phyloP scores from a whole-genome alignment of 2,113 vertebrate species.

The Daphoenositta chrysoptera region DNA sequence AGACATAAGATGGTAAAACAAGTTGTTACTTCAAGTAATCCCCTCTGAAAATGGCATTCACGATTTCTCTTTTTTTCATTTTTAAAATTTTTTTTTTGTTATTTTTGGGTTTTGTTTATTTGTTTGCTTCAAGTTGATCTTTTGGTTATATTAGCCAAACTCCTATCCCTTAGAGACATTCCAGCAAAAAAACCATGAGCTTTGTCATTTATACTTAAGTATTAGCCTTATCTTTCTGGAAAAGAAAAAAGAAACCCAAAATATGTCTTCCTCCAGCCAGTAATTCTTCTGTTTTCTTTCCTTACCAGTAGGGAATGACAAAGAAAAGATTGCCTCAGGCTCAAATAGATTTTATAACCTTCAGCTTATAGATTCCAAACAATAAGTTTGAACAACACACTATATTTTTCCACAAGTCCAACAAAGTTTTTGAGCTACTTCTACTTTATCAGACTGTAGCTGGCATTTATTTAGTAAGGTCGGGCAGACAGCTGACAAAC shows the following conservation, averaged over 20 bases:
- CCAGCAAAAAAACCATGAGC: neutral
- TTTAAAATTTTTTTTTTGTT: neutral
- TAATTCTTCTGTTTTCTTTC: neutral
- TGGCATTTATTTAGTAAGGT: slow-evolving; percentile 8
- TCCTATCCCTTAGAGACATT: neutral
- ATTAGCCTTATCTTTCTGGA: neutral
- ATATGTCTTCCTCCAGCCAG: neutral
- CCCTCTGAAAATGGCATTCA: neutral
- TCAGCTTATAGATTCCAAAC: slow-evolving; percentile 11
- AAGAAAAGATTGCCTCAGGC: neutral
- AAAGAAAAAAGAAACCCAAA: neutral
- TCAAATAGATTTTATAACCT: slow-evolving; percentile 17
- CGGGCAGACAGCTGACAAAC: neutral
- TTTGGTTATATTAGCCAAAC: neutral
- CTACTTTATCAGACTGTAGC: neutral
- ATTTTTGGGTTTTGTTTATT: neutral
- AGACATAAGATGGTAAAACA: neutral
- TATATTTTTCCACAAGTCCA: neutral
- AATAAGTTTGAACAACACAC: neutral
- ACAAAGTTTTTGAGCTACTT: neutral
- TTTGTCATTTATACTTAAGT: neutral
- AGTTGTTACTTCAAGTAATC: neutral
- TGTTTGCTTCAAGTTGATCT: neutral
- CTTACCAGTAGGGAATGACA: neutral
- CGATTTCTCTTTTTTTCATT: neutral